These are phyloP conservation scores for Stegodyphus dumicola DNA, from an alignment of 1,140 invertebrate genomes.

Conservation along the genomic window DNA sequence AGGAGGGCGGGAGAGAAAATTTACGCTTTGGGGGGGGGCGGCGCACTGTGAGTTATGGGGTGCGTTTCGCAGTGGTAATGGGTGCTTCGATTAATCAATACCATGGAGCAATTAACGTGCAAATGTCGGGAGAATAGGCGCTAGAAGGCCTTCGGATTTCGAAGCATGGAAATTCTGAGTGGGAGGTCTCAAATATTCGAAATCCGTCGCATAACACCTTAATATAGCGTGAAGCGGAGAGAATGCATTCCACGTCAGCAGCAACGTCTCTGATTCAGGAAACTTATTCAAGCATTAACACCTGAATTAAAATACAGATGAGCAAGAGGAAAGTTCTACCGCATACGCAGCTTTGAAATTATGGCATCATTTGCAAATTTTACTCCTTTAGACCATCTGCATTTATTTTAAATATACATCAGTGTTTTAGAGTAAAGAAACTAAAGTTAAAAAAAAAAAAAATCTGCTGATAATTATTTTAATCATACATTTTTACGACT, in stretches of 20 bases:
- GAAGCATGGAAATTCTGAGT: constrained; percentile 29
- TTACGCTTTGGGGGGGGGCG: constrained; percentile 43
- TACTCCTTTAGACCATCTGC: no score
- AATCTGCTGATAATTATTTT: no score
- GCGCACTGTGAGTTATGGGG: constrained; percentile 41
- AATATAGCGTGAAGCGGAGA: constrained; percentile 50
- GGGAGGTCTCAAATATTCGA: constrained; percentile 25
- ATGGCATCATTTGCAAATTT: no score
- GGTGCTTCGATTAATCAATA: constrained; percentile 58
- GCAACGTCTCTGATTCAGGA: not conserved
- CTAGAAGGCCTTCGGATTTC: constrained; percentile 5
- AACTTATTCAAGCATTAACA: no score
- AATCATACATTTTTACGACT: no score
- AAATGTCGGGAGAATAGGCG: constrained; percentile 38
- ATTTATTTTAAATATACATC: no score
- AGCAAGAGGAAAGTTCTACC: no score
- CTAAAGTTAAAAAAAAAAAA: no score
- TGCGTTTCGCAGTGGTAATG: constrained; percentile 55
- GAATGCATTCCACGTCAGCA: constrained; percentile 41
- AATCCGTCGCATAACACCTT: constrained; percentile 52
- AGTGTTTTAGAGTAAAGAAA: no score
- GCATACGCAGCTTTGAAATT: no score
- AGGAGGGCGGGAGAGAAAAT: constrained; percentile 17
- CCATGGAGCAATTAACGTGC: constrained; percentile 48
- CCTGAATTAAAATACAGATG: no score